A percentile compares a stretch with the other conserved stretches of the same genome.
Evolutionary conservation across 35 echinoderm and acorn worm species (phyloP).

Genomic region (Heliocidaris erythrogramma): DNA sequence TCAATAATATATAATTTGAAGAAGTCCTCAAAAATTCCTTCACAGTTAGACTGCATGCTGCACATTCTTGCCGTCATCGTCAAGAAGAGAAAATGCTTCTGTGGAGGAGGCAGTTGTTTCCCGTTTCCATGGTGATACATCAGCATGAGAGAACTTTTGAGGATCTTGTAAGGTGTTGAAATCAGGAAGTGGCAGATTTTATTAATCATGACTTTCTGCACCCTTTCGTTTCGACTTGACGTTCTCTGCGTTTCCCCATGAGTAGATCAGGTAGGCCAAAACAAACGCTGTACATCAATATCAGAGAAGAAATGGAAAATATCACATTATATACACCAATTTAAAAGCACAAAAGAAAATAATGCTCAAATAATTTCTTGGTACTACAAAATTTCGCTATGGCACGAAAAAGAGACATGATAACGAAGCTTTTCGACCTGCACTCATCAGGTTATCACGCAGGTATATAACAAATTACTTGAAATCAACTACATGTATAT

Average conservation of each 20-base stretch:
- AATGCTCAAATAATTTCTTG: too few relatives aligned
- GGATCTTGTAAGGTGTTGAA: not conserved
- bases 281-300: conserved; percentile 19
- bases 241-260: conserved; percentile 25
- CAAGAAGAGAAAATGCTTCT: not conserved
- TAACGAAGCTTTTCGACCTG: too few relatives aligned
- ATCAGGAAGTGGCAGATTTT: not conserved
- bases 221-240: conserved; percentile 23
- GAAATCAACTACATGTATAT: too few relatives aligned
- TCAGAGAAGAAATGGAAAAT: not conserved
- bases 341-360: too few relatives aligned
- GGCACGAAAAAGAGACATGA: too few relatives aligned
- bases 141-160: not conserved
- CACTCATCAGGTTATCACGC: too few relatives aligned
- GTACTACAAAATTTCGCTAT: too few relatives aligned
- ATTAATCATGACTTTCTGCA: not conserved
- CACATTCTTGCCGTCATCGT: not conserved
- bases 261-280: conserved; percentile 33
- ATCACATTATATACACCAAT: too few relatives aligned
- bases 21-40: not conserved
- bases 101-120: not conserved
- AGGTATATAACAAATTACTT: too few relatives aligned
- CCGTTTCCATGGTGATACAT: not conserved
- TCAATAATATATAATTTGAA: not conserved
- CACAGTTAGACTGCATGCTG: not conserved